These are phyloP conservation scores for Eucera pruinosa DNA, from an alignment of 2,888 invertebrate genomes.

Conservation along the genomic window DNA sequence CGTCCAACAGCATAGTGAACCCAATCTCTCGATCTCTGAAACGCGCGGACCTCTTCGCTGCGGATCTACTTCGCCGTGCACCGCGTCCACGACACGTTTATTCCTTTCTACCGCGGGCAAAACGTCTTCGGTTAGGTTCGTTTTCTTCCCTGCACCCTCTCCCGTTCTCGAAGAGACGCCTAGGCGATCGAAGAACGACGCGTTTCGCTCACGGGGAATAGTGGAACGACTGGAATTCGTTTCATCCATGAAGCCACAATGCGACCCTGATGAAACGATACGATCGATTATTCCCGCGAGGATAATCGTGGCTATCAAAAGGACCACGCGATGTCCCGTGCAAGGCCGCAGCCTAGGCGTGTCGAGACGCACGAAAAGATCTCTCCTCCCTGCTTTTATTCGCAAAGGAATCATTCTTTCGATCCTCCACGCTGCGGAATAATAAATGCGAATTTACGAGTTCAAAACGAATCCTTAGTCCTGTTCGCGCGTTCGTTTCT, in stretches of 20 bases:
- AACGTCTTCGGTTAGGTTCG: not conserved
- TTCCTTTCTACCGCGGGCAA: constrained; percentile 16
- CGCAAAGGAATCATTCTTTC: not conserved
- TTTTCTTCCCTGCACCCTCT: constrained; percentile 9
- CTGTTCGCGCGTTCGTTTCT: too few relatives aligned
- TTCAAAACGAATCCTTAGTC: too few relatives aligned
- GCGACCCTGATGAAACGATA: constrained; percentile 61
- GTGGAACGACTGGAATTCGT: constrained; percentile 37
- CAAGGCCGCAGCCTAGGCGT: constrained; percentile 38
- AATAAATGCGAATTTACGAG: too few relatives aligned
- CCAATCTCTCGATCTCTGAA: constrained; percentile 3
- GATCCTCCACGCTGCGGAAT: not conserved
- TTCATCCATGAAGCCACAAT: constrained; percentile 48
- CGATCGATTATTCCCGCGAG: constrained; percentile 59
- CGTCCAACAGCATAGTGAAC: not conserved
- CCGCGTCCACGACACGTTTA: not conserved
- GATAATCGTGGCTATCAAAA: constrained; percentile 58
- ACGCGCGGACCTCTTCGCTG: constrained; percentile 3
- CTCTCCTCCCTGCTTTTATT: constrained; percentile 39
- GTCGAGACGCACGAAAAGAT: constrained; percentile 35
- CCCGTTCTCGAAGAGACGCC: constrained; percentile 15
- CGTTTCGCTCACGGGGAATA: constrained; percentile 15
- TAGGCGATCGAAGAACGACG: not conserved
- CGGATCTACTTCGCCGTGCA: constrained; percentile 11
- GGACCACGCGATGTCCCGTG: constrained; percentile 10